Percentiles rank a stretch among this genome's conserved stretches.
Evolutionary conservation across 2,888 invertebrate species (phyloP).

Genomic region (Bugulina stolonifera): DNA sequence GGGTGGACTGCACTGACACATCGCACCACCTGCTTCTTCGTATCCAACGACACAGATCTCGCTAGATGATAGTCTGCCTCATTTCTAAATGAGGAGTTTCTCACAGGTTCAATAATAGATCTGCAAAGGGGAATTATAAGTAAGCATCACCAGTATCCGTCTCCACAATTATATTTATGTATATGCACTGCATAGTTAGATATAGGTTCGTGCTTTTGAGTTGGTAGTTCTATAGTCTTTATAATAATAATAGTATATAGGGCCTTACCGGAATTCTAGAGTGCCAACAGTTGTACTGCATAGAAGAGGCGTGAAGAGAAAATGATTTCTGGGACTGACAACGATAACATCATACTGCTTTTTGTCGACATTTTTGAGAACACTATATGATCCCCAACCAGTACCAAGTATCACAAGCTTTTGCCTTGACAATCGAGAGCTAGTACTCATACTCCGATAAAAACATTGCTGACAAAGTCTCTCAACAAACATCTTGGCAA

Average conservation of each 20-base stretch:
- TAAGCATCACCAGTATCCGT: too few relatives aligned
- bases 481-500: background rate
- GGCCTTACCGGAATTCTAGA: constrained; percentile 47
- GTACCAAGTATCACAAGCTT: constrained; percentile 51
- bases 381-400: constrained; percentile 54
- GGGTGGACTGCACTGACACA: constrained; percentile 45
- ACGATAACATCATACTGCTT: constrained; percentile 50
- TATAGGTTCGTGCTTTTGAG: too few relatives aligned
- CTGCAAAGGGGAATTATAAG: too few relatives aligned
- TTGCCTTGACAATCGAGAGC: constrained; percentile 30
- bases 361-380: constrained; percentile 47
- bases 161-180: too few relatives aligned
- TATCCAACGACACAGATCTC: constrained; percentile 42
- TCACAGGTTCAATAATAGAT: constrained; percentile 53
- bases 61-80: constrained; percentile 51
- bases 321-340: constrained; percentile 53
- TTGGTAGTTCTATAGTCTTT: too few relatives aligned
- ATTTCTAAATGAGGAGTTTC: constrained; percentile 49
- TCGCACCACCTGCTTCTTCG: constrained; percentile 35
- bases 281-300: constrained; percentile 55
- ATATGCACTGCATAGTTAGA: too few relatives aligned
- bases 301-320: constrained; percentile 54
- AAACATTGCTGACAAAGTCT: background rate
- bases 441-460: background rate
- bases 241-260: too few relatives aligned